Evolutionary conservation across 2,113 vertebrate genomes (phyloP).

Genomic region (Papio anubis): DNA sequence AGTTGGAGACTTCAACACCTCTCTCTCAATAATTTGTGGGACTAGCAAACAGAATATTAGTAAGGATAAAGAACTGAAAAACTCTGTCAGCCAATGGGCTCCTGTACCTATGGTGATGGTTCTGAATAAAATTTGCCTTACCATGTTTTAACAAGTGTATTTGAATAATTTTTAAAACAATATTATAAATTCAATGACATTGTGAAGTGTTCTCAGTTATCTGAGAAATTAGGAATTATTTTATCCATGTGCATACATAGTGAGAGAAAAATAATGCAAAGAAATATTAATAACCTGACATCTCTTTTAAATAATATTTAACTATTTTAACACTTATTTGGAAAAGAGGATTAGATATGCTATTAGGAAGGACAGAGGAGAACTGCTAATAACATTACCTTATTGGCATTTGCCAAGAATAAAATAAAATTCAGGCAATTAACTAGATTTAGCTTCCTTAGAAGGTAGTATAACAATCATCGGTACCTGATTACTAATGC

Average conservation of each 20-base stretch:
- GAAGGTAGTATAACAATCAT: background rate
- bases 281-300: background rate
- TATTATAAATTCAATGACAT: background rate
- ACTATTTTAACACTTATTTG: background rate
- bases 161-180: background rate
- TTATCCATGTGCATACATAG: background rate
- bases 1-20: background rate
- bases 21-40: background rate
- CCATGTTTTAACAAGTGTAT: background rate
- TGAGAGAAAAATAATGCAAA: background rate
- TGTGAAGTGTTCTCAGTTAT: background rate
- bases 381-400: background rate
- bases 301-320: background rate
- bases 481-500: background rate
- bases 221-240: background rate
- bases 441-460: background rate
- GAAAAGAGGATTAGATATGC: background rate
- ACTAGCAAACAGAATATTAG: background rate
- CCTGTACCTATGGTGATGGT: background rate
- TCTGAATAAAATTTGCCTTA: background rate
- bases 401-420: background rate
- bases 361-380: background rate
- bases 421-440: background rate
- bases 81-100: background rate
- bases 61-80: background rate